Evolutionary conservation across 1,140 invertebrate genomes (phyloP).

Genomic region (Orchestia grillus): DNA sequence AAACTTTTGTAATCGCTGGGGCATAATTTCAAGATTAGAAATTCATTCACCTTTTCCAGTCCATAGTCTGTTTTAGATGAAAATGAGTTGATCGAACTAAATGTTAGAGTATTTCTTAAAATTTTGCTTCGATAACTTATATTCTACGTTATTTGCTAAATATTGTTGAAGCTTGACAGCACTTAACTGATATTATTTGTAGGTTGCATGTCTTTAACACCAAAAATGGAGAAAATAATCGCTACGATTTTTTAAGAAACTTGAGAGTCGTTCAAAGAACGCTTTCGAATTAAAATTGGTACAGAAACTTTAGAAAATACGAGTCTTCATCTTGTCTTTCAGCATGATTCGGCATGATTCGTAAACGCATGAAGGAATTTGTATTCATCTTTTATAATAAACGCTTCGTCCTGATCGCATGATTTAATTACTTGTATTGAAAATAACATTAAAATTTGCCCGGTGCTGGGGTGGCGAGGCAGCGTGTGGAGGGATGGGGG

Average conservation of each 20-base stretch:
- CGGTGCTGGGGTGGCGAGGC: not conserved
- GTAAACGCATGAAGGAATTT: not conserved
- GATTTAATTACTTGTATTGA: not conserved
- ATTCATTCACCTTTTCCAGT: not conserved
- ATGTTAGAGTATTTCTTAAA: not conserved
- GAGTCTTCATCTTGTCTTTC: not conserved
- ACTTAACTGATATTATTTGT: not conserved
- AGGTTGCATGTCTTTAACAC: not conserved
- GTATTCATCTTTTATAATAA: not conserved
- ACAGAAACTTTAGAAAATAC: not conserved
- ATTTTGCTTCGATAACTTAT: too few relatives aligned
- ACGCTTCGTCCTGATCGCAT: not conserved
- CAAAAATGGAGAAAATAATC: not conserved
- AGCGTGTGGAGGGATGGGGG: not conserved
- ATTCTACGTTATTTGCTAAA: not conserved
- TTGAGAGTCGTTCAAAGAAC: not conserved
- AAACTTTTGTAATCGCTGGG: not conserved
- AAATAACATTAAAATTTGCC: not conserved
- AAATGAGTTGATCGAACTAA: not conserved
- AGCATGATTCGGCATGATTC: not conserved
- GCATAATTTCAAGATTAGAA: not conserved
- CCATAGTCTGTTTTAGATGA: not conserved
- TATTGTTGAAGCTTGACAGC: not conserved
- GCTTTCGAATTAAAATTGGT: not conserved
- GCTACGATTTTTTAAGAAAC: not conserved